phyloP scores from a whole-genome alignment of 2,888 invertebrate genomes.

The Choreutis nemorana region DNA sequence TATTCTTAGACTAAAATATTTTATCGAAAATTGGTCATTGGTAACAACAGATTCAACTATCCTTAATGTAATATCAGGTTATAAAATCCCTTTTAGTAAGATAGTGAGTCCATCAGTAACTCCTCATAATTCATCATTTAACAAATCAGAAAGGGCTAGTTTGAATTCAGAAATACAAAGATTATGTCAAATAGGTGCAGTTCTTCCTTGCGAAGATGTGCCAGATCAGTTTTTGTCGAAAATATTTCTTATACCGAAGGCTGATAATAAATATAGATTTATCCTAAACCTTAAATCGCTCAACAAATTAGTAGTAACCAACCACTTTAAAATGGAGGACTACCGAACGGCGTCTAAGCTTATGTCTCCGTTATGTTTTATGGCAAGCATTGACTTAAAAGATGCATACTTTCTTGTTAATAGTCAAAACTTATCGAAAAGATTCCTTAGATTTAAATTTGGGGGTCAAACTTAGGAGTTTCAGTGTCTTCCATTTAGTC shows the following conservation, averaged over 20 bases:
- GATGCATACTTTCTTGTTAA: slow-evolving; percentile 6
- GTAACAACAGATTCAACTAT: no score
- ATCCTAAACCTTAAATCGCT: background rate
- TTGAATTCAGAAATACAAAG: background rate
- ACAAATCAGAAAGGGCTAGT: background rate
- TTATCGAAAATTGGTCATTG: no score
- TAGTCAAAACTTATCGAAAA: background rate
- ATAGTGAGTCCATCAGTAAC: no score
- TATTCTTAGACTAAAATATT: no score
- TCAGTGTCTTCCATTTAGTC: slow-evolving; percentile 9
- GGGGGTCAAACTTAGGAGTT: slow-evolving; percentile 7
- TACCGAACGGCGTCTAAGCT: background rate
- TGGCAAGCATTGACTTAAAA: slow-evolving; percentile 9
- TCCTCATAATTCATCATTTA: no score
- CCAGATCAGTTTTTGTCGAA: background rate
- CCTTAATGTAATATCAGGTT: no score
- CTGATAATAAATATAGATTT: background rate
- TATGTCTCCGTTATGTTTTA: background rate
- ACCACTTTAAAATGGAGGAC: slow-evolving; percentile 3
- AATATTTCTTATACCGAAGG: background rate
- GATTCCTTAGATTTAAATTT: slow-evolving; percentile 4
- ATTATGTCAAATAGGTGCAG: background rate
- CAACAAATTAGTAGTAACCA: background rate
- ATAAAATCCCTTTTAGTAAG: no score
- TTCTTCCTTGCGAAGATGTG: background rate